phyloP scores from a whole-genome alignment of 2,888 invertebrate species.

The Napeogenes sylphis region DNA sequence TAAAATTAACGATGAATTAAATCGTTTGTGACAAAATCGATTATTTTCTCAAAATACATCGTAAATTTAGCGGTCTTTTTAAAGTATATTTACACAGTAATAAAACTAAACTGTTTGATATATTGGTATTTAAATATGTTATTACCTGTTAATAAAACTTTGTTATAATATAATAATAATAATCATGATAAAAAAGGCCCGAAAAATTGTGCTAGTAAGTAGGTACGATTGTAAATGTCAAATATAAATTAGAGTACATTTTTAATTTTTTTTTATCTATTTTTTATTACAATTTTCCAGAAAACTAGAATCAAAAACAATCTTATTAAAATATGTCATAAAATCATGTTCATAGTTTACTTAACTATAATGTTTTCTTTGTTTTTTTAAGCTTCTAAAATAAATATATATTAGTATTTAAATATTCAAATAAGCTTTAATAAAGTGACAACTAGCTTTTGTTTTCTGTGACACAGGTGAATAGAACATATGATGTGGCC shows the following conservation, averaged over 20 bases:
- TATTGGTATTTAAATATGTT: background rate
- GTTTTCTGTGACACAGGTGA: conserved; percentile 24
- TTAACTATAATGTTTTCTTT: too few species aligned
- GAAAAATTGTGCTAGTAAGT: too few species aligned
- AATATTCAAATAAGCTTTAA: background rate
- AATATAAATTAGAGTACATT: too few species aligned
- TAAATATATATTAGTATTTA: background rate
- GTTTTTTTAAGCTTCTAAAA: background rate
- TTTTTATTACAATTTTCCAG: too few species aligned
- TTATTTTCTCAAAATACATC: background rate
- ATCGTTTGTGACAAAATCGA: background rate
- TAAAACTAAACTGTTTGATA: background rate
- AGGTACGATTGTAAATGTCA: too few species aligned
- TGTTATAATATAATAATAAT: background rate
- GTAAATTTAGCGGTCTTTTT: background rate
- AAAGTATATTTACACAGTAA: background rate
- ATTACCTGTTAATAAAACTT: background rate
- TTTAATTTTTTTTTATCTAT: too few species aligned
- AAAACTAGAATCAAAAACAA: too few species aligned
- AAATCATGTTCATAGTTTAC: too few species aligned
- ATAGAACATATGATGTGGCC: conserved; percentile 14
- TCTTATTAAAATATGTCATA: too few species aligned
- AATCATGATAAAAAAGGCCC: background rate
- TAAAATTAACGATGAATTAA: too few species aligned
- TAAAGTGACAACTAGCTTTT: background rate